Conservation (phyloP, 2,113 vertebrate species). For the Montifringilla adamsi region DNA sequence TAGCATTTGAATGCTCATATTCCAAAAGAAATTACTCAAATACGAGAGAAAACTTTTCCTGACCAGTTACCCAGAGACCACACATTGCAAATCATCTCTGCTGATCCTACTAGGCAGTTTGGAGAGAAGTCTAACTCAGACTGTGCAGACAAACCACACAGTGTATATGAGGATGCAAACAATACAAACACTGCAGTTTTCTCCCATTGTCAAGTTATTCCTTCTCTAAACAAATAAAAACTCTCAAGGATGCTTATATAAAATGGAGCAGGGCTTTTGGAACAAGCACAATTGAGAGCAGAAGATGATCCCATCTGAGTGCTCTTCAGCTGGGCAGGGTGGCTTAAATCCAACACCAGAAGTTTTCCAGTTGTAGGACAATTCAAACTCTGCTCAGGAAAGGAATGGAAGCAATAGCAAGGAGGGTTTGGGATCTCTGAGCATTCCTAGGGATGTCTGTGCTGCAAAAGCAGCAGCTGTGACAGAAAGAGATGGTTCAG, state of each 20-base stretch:
- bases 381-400: neutral
- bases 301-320: neutral
- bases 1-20: neutral
- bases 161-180: accelerated
- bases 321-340: neutral
- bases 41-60: neutral
- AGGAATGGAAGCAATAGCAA: neutral
- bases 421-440: neutral
- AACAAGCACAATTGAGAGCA: neutral
- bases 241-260: neutral
- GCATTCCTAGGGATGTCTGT: neutral
- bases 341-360: neutral
- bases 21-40: neutral
- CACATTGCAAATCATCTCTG: neutral
- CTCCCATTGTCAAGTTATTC: neutral
- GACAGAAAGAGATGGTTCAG: neutral
- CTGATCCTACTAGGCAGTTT: neutral
- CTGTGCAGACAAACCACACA: neutral
- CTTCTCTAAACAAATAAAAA: neutral
- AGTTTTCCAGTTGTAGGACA: neutral
- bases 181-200: neutral
- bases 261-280: neutral
- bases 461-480: neutral
- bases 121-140: neutral
- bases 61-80: neutral